Evolutionary conservation across 2,888 invertebrate genomes (phyloP), one percentile per base, ranked within the genome.

Genomic region (Drosophila merina): DNA sequence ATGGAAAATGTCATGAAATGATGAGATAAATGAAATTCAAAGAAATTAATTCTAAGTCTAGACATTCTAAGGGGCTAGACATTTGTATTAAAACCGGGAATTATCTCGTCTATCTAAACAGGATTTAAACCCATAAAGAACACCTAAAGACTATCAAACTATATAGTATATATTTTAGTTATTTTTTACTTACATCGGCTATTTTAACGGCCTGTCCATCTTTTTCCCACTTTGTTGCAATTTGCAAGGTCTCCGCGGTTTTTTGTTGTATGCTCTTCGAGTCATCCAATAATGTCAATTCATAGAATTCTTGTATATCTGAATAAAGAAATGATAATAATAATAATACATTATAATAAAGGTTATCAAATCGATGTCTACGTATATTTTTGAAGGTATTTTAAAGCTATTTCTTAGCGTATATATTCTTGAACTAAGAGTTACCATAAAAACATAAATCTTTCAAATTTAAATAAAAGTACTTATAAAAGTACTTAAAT

Each of bases 241-340:
- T 97, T 90, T 97, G 96, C 90, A 98, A 95, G 57, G 98, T 98
- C 93, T 98, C 98, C 66, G 95, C 96, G 76, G 98, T 98, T 93
- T 99, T 99, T 93, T 98, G 97, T 92, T 98, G 97, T 83, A 97
- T 95, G 70, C 97, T 96, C 93, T 98, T 98, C 72, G 95, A 96
- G 91, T 98, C 98, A 93, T 99, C 98, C 89, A 99, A 94, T 79
- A 99, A 94, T 62, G 99, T 99, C 89, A 97, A 94, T 93, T 99
- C 99, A 93, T 99, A 99, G 93, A 99, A 99, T 93, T 99, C 99
- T 94, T 99, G 99, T 90, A 99, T 98, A 94, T 99, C 99, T 97
- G 94, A 28, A 94, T 94, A 4, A 0, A 9, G 8, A 33, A 47
- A 5, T 7, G 12, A 20, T n/a, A n/a, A n/a, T n/a, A n/a, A 20